Base-by-base conservation (phyloP, 2,888 invertebrate genomes). In the Chrysodeixis includens region DNA sequence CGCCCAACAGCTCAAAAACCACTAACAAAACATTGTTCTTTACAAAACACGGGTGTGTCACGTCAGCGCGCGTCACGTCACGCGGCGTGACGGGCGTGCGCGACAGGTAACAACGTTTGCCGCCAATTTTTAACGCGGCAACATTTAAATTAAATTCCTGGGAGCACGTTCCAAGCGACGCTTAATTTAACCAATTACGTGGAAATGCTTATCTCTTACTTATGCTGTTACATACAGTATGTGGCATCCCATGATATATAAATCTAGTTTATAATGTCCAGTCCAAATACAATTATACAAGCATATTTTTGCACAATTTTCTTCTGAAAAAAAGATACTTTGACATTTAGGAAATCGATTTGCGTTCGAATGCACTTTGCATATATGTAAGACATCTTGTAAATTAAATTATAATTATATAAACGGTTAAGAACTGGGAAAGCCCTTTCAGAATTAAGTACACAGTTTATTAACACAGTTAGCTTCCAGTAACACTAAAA, bases 61-160 rank as follows among this genome's bases (percentile, higher is more conserved):
- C 79, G 73, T 73, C 78, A 60, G 44, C 46, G 40, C 59, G 30
- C 54, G 64, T 62, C 63, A 72, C 76, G 78, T 66, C 67, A 74
- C 80, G 73, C 56, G 68, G 68, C 74, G 79, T 78, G 76, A 73
- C 79, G 69, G 59, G 73, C 70, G 63, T 71, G 69, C 77, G 84
- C 87, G 90, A 87, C 92, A 92, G 92, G 93, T 93, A 92, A 89
- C 90, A 86, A 82, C 87, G 89, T 87, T 86, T 79, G 82, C 79
- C 85, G 83, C 82, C 90, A 90, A 89, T 92, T 93, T 93, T 93
- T 92, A 91, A 91, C 91, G 82, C 83, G 90, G 76, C 88, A 87
- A 91, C 92, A 90, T 93, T 92, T 92, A 92, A 93, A 93, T 93
- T 92, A 93, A 92, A 93, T 92, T 93, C 92, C 86, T 35, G 64